Evolutionary conservation across 2,888 invertebrate species (phyloP).

Genomic region (Dasypolia templi): DNA sequence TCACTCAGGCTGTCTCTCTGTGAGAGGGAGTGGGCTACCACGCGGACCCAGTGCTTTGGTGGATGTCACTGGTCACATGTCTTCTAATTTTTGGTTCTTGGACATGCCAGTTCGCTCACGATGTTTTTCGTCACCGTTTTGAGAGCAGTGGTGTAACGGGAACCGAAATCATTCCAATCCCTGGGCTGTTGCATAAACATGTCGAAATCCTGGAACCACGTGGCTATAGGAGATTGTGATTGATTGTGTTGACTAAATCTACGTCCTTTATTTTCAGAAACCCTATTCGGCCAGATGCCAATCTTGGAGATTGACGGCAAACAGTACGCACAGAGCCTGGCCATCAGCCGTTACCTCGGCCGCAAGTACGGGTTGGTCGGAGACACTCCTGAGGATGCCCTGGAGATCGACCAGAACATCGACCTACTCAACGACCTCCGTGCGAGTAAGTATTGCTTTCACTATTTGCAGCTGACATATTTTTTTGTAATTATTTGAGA

Average conservation of each 20-base stretch:
- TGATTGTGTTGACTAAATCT: background rate
- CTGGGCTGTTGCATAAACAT: background rate
- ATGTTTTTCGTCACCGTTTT: background rate
- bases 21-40: too few species aligned
- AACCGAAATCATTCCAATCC: background rate
- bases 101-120: background rate
- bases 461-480: background rate
- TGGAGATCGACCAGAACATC: slow-evolving; percentile 91
- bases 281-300: slow-evolving; percentile 91
- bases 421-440: slow-evolving; percentile 92
- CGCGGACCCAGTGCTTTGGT: background rate
- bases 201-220: background rate
- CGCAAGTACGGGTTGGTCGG: slow-evolving; percentile 91
- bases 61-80: too few species aligned
- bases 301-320: slow-evolving; percentile 92
- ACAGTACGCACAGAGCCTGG: slow-evolving; percentile 89
- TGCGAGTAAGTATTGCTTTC: slow-evolving; percentile 84
- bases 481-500: too few species aligned
- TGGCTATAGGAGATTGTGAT: background rate
- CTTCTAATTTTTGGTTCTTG: background rate
- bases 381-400: slow-evolving; percentile 89
- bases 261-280: slow-evolving; percentile 61
- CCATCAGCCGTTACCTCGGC: slow-evolving; percentile 92
- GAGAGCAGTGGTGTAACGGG: background rate
- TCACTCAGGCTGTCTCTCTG: background rate